Evolutionary conservation across 2,888 invertebrate species (phyloP).

Genomic region (Lamellibrachia satsuma): DNA sequence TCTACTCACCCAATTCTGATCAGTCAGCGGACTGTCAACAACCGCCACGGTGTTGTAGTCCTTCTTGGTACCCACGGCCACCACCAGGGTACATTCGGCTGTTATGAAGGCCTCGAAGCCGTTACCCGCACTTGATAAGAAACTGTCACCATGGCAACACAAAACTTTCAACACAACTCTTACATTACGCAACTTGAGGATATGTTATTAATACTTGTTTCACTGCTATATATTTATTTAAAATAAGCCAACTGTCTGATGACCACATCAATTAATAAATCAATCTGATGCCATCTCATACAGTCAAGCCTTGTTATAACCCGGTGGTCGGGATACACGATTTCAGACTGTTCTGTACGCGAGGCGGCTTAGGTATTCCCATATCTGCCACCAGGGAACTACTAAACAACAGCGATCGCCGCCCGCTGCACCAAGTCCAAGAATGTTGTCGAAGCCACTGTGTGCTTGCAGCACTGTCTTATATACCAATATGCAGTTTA

Average conservation of each 20-base stretch:
- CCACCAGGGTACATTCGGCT: conserved; percentile 69
- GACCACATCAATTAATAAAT: neutral
- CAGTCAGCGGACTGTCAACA: conserved; percentile 64
- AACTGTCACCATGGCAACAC: conserved; percentile 58
- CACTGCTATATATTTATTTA: neutral
- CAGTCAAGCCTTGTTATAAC: neutral
- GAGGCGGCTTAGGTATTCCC: too few relatives aligned
- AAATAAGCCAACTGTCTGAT: neutral
- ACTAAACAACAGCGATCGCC: too few relatives aligned
- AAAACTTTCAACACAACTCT: conserved; percentile 21
- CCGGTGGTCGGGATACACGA: neutral
- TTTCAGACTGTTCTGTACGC: too few relatives aligned
- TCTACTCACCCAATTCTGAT: conserved; percentile 68
- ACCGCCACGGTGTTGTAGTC: conserved; percentile 71
- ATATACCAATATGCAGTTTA: too few relatives aligned
- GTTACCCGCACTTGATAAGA: conserved; percentile 68
- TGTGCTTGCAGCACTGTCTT: too few relatives aligned
- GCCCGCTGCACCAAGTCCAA: too few relatives aligned
- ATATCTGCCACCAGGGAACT: too few relatives aligned
- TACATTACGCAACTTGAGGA: neutral
- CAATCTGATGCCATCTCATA: neutral
- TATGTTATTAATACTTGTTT: neutral
- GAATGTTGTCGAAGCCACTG: too few relatives aligned
- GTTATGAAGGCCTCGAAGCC: conserved; percentile 74
- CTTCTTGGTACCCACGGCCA: conserved; percentile 71